Conservation (phyloP, 2,113 vertebrate species). For the Ceuthmochares aereus region DNA sequence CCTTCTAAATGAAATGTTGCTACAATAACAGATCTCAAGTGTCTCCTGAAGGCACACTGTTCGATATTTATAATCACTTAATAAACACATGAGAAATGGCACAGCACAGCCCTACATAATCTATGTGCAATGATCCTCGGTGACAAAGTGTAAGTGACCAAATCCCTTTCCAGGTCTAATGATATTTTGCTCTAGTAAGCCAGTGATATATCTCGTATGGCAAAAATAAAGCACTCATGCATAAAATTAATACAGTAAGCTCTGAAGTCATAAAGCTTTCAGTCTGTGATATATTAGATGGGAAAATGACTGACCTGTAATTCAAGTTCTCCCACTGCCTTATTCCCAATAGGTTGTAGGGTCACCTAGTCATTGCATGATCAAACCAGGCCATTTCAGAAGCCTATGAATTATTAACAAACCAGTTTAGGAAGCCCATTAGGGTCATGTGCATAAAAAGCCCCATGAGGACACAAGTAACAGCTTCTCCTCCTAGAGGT, state of each 20-base stretch:
- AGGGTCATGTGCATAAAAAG: background rate
- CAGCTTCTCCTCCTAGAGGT: background rate
- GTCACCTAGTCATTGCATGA: conserved; percentile 44
- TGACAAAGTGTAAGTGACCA: conserved; percentile 72
- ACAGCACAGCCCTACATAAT: conserved; percentile 59
- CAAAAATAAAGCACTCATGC: conserved; percentile 76
- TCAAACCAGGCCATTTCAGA: background rate
- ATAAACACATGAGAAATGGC: conserved; percentile 69
- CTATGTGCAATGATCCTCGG: conserved; percentile 67
- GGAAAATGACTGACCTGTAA: conserved; percentile 50
- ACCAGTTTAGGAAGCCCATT: background rate
- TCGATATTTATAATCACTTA: conserved; percentile 68
- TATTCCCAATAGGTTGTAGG: conserved; percentile 27
- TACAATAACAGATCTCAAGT: conserved; percentile 32
- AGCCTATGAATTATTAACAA: background rate
- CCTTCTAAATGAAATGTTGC: conserved; percentile 27
- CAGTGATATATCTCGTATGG: conserved; percentile 54
- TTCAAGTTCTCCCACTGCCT: conserved; percentile 31
- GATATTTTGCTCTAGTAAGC: conserved; percentile 60
- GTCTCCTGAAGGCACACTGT: background rate
- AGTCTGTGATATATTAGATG: conserved; percentile 60
- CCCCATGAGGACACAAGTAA: background rate
- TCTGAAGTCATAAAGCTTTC: conserved; percentile 70
- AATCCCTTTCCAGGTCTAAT: conserved; percentile 64
- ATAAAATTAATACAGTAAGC: conserved; percentile 78